phyloP scores from a whole-genome alignment of 1,140 invertebrate species.

The Ceratosolen fusciceps region DNA sequence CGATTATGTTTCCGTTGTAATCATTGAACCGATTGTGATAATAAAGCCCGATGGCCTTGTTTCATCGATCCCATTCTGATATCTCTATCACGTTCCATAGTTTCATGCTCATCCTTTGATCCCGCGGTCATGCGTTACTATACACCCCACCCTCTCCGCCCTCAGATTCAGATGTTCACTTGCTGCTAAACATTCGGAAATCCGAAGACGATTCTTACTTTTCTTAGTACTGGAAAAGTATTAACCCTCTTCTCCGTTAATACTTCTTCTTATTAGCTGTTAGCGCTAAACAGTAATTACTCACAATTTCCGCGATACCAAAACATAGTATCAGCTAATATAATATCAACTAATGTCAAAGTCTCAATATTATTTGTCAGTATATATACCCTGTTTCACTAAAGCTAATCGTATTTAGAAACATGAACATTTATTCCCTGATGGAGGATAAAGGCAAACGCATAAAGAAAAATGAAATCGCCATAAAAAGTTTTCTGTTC shows the following conservation, averaged over 20 bases:
- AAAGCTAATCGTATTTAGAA: not conserved
- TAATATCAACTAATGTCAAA: no score
- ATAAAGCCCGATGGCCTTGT: slow-evolving; percentile 67
- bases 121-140: slow-evolving; percentile 50
- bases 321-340: no score
- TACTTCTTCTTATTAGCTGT: no score
- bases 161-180: no score
- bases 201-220: no score
- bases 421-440: not conserved
- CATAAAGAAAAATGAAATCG: slow-evolving; percentile 26
- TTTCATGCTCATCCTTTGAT: slow-evolving; percentile 63
- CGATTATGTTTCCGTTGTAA: slow-evolving; percentile 71
- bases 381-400: not conserved
- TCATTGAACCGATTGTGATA: slow-evolving; percentile 69
- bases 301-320: no score
- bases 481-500: slow-evolving; percentile 32
- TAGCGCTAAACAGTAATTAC: no score
- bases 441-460: not conserved
- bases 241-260: no score
- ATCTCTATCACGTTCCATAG: no score
- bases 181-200: no score
- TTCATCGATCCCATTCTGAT: slow-evolving; percentile 21
- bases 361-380: not conserved
- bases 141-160: not conserved
- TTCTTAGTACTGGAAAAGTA: no score